Evolutionary conservation across 2,888 invertebrate species (phyloP).

Genomic region (Ommatoiulus sabulosus): DNA sequence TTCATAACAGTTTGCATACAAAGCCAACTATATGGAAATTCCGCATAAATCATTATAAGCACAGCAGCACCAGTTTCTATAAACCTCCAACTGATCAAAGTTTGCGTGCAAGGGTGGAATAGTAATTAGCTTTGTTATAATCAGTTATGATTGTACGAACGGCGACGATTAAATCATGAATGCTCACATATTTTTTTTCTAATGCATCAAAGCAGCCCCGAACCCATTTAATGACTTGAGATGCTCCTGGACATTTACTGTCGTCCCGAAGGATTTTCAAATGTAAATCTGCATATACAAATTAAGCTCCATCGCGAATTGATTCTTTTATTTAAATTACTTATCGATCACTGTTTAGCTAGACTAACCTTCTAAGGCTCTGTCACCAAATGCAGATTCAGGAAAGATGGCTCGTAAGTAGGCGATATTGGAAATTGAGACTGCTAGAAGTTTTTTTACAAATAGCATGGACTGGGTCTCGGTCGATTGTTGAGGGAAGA

Average conservation of each 20-base stretch:
- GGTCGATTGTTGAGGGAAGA: slow-evolving; percentile 67
- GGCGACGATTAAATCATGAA: not conserved
- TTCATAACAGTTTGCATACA: not conserved
- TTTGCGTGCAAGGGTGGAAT: no score
- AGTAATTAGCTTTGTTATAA: no score
- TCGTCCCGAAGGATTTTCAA: slow-evolving; percentile 67
- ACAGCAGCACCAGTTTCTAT: no score
- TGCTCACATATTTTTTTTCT: slow-evolving; percentile 69
- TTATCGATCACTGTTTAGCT: no score
- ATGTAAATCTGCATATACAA: slow-evolving; percentile 64
- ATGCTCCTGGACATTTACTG: slow-evolving; percentile 66
- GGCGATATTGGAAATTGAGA: slow-evolving; percentile 68
- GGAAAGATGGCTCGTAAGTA: slow-evolving; percentile 69
- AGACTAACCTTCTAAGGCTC: slow-evolving; percentile 67
- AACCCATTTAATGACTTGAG: slow-evolving; percentile 68
- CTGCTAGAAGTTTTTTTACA: slow-evolving; percentile 68
- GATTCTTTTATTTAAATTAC: not conserved
- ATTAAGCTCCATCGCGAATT: not conserved
- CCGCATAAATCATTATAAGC: no score
- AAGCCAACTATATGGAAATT: not conserved
- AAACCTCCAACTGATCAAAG: no score
- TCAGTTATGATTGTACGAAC: no score
- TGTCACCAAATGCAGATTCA: slow-evolving; percentile 68
- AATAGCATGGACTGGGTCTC: slow-evolving; percentile 67
- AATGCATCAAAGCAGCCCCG: slow-evolving; percentile 70